A percentile compares a stretch with the other conserved stretches of the same genome.
Evolutionary conservation across 2,113 vertebrate species (phyloP).

Genomic region (Tenrec ecaudatus): DNA sequence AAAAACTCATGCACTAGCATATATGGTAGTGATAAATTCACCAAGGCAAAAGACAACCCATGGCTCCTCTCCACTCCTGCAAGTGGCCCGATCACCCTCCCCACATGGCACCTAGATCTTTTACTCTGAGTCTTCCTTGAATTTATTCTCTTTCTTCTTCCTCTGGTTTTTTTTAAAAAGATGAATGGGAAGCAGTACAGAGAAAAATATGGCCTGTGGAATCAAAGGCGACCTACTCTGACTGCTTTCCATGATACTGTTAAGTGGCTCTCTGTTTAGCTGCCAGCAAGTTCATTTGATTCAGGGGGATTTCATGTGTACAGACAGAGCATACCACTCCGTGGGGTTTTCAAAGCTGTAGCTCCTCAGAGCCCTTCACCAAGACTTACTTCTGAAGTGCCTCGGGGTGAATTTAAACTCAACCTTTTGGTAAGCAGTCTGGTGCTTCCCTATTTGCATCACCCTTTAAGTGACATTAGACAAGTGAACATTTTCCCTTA

Average conservation of each 20-base stretch:
- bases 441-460: neutral
- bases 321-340: neutral
- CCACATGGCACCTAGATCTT: neutral
- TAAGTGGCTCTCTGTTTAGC: neutral
- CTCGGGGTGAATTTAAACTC: neutral
- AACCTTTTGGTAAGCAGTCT: neutral
- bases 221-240: neutral
- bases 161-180: neutral
- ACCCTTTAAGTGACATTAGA: neutral
- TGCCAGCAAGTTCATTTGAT: neutral
- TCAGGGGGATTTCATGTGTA: neutral
- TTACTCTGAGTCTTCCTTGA: neutral
- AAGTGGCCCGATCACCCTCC: neutral
- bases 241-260: conserved; percentile 1
- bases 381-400: neutral
- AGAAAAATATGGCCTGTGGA: neutral
- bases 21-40: neutral
- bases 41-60: neutral
- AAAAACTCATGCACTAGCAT: too few species aligned
- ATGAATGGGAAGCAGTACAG: neutral
- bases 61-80: neutral
- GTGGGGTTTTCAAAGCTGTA: neutral
- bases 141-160: neutral
- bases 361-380: neutral
- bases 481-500: conserved; percentile 27